These are phyloP conservation scores for Montifringilla adamsi DNA, from an alignment of 2,113 vertebrate species.

Conservation along the genomic window DNA sequence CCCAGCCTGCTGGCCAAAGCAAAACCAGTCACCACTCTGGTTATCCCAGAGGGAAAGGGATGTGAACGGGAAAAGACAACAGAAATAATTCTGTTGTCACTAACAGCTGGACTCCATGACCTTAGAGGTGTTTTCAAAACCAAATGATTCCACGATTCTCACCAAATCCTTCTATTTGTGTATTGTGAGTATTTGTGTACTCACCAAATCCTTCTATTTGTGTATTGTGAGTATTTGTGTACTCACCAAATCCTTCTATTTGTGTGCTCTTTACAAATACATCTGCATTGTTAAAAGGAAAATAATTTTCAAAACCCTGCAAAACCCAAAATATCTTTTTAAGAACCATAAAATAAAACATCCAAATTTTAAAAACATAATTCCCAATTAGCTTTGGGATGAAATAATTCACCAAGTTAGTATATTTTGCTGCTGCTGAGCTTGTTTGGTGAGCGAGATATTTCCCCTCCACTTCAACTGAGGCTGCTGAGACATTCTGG, in stretches of 20 bases:
- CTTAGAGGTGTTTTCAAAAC: not conserved
- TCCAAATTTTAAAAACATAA: accelerated
- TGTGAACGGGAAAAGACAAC: not conserved
- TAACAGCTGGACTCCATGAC: not conserved
- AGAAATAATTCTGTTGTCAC: not conserved
- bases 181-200: not conserved
- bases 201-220: not conserved
- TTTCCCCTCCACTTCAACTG: accelerated
- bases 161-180: not conserved
- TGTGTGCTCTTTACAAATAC: not conserved
- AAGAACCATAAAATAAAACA: not conserved
- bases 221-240: not conserved
- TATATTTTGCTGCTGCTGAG: not conserved
- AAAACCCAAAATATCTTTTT: not conserved
- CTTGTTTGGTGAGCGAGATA: not conserved
- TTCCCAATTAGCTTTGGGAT: not conserved
- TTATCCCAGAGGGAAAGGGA: not conserved
- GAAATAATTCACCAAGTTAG: not conserved
- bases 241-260: not conserved
- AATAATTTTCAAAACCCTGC: accelerated
- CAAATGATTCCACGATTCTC: not conserved
- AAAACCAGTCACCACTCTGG: not conserved
- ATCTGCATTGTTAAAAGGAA: not conserved
- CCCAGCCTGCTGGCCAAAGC: not conserved
- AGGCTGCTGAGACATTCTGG: not conserved